Evolutionary conservation across 2,113 vertebrate genomes (phyloP).

Genomic region (Fregata magnificens): DNA sequence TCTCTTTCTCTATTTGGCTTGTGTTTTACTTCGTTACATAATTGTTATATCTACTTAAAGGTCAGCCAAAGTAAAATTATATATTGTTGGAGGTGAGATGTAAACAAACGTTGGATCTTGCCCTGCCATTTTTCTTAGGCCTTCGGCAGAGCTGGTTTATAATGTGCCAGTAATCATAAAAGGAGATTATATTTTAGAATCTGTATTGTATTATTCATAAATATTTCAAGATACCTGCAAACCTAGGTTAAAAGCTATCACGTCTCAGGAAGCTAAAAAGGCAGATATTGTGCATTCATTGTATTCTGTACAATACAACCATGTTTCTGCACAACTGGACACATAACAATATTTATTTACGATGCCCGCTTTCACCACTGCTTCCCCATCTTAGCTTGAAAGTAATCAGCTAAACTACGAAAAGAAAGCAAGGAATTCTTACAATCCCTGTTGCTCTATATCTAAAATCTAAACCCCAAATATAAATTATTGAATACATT

Average conservation of each 20-base stretch:
- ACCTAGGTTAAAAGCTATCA: conserved; percentile 62
- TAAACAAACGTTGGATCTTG: conserved; percentile 70
- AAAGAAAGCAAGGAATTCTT: conserved; percentile 38
- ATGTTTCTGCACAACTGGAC: background rate
- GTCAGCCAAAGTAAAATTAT: conserved; percentile 68
- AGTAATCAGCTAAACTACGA: conserved; percentile 41
- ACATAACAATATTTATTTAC: conserved; percentile 52
- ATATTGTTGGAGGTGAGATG: conserved; percentile 61
- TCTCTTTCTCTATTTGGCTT: conserved; percentile 59
- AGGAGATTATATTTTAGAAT: conserved; percentile 67
- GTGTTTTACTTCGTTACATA: conserved; percentile 61
- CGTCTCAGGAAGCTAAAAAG: conserved; percentile 61
- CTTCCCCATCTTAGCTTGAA: conserved; percentile 20
- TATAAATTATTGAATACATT: conserved; percentile 40
- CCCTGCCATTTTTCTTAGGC: conserved; percentile 59
- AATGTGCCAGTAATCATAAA: conserved; percentile 56
- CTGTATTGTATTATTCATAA: conserved; percentile 70
- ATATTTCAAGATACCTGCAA: conserved; percentile 72
- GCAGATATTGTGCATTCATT: background rate
- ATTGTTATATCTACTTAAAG: conserved; percentile 64
- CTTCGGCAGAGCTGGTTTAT: conserved; percentile 45
- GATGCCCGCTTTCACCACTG: conserved; percentile 33
- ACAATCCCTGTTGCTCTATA: background rate
- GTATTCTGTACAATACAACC: conserved; percentile 9
- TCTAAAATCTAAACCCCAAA: conserved; percentile 27